Evolutionary conservation across 2,113 vertebrate genomes (phyloP).

Genomic region (Ceyx melanurus): DNA sequence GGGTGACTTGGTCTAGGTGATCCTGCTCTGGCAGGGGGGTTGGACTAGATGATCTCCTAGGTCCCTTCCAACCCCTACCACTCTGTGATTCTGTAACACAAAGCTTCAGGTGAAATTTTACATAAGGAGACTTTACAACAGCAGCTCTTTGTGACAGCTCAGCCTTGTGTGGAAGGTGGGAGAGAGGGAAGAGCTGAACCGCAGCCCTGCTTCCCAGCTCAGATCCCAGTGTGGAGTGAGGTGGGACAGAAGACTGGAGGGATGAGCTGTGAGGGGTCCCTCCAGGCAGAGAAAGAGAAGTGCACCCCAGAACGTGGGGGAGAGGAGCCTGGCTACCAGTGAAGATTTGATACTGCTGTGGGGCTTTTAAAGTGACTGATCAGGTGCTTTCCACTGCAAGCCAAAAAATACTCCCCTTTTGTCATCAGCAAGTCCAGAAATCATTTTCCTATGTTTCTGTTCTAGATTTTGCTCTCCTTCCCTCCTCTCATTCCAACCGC

Average conservation of each 20-base stretch:
- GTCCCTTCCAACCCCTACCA: no score
- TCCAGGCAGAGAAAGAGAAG: background rate
- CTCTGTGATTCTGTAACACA: no score
- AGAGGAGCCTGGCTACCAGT: background rate
- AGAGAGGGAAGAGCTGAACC: background rate
- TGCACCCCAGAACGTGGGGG: background rate
- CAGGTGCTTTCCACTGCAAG: background rate
- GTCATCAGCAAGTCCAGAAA: background rate
- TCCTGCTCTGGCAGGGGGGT: no score
- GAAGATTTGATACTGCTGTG: background rate
- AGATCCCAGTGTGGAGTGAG: background rate
- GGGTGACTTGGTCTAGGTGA: no score
- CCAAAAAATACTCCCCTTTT: background rate
- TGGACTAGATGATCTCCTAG: no score
- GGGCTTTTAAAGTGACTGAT: background rate
- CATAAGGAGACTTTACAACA: no score
- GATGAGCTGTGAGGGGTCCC: background rate
- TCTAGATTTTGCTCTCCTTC: background rate
- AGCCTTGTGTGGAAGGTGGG: background rate
- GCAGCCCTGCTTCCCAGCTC: background rate
- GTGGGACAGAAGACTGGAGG: background rate
- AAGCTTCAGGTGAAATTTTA: no score
- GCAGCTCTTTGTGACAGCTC: no score
- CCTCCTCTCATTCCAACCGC: background rate
- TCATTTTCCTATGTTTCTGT: background rate